Evolutionary conservation across 1,140 invertebrate genomes (phyloP), one percentile per base, ranked within the genome.

Genomic region (Caenorhabditis briggsae): DNA sequence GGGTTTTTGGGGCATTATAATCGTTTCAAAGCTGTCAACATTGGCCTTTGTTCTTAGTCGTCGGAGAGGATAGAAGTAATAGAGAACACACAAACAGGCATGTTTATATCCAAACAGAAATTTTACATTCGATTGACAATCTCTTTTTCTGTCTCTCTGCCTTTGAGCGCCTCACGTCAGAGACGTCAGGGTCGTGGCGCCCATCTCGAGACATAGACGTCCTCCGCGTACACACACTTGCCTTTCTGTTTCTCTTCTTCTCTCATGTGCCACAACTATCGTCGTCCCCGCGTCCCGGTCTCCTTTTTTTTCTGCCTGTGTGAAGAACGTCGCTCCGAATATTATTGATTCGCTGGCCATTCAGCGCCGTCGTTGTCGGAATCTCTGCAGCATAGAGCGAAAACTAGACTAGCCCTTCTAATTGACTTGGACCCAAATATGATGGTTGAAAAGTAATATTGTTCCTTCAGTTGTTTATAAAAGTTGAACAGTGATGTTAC

Each of bases 321-420:
- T 61, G 55, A 33, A 84, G 83, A 84, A 61, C 56, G 59, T 64
- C 55, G 46, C 83, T 84, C 83, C 56, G 59, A 84, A 59, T 61
- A 25, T 61, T 64, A 65, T 64, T 61, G 46, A 84, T 84, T 84
- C 48, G 56, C 56, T 48, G 16, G 59, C 59, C 59, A 84, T 64
- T 84, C 59, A 18, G 18, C 53, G 41, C 55, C 16, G 8, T 18
- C 43, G 23, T 48, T 55, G n/a, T 23, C 48, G 41, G 43, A 56
- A 55, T 56, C 16, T 83, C 53, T 43, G n/a, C 56, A 8, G 58
- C 53, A 8, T 33, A 33, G 1, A 33, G 33, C 3, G 33, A 33
- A 33, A 33, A 33, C 33, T 33, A 33, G 33, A 33, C 33, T 33
- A 33, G 33, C 1, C 33, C 33, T 3, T 33, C 33, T 33, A 33